Base-by-base conservation (phyloP, 1,140 invertebrate genomes). In the Muscidifurax raptorellus region DNA sequence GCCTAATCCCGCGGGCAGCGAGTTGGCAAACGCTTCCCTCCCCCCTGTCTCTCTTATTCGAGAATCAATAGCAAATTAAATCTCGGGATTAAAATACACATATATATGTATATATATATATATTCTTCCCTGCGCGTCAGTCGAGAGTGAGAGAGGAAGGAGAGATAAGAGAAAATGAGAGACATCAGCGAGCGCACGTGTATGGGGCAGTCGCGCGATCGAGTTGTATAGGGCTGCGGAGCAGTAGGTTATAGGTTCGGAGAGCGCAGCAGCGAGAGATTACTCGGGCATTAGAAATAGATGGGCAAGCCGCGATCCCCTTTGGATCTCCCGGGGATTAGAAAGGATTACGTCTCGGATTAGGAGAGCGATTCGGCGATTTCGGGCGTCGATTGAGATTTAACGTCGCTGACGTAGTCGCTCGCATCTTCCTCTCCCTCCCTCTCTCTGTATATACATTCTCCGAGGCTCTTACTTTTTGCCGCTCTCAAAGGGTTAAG, bases 241-340 rank as follows among this genome's bases (percentile, higher is more conserved):
- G 67, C 47, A 85, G 44, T 81, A 83, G 82, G 67, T 80, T 86
- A 86, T 80, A 32, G 85, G 32, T 83, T 72, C 28, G 36, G 47
- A 74, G 15, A 32, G 66, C 79, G n/a, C 72, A 69, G 40, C 82
- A 71, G 83, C 81, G 83, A 88, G 86, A 89, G 90, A 91, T 90
- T 91, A 91, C 72, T 32, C 71, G 87, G 88, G 87, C 88, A 90
- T 89, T 90, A 90, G 89, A 90, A 91, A 91, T 91, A 88, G 88
- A 90, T 90, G 88, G 88, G 84, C 82, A 82, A 85, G 89, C 89
- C 87, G 86, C 84, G 88, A 90, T 87, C 87, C 86, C 36, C 25
- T 85, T 83, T 27, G 88, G 84, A 87, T 90, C 87, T 89, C 87
- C 85, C 44, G 80, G 76, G 89, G 90, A 91, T 91, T 90, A 88